Percentiles rank a stretch among this genome's conserved stretches.
Conservation (phyloP, 2,888 invertebrate species). For the Hirtodrosophila alboralis region DNA sequence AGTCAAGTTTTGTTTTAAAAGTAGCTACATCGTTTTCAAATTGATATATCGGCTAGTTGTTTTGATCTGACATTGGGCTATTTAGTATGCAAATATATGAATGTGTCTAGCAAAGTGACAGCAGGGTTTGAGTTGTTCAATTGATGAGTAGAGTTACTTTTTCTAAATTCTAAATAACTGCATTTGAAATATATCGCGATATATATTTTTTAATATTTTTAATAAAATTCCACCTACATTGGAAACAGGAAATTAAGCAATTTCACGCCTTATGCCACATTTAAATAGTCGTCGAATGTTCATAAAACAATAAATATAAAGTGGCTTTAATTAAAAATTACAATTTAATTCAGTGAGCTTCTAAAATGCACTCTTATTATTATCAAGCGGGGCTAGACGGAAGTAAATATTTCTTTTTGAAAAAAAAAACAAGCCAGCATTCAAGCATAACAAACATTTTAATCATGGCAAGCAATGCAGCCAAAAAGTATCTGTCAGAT, state of each 20-base stretch:
- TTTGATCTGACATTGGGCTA: conserved; percentile 54
- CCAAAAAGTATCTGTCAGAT: conserved; percentile 67
- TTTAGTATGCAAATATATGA: conserved; percentile 61
- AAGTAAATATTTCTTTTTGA: conserved; percentile 41
- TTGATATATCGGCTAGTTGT: conserved; percentile 57
- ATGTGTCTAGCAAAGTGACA: conserved; percentile 39
- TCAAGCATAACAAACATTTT: conserved; percentile 74
- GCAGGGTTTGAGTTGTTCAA: too few relatives aligned
- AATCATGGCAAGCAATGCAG: conserved; percentile 56
- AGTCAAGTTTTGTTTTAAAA: conserved; percentile 43
- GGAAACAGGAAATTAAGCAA: conserved; percentile 64
- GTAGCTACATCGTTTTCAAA: conserved; percentile 18
- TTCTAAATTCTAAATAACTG: too few relatives aligned
- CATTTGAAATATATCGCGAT: too few relatives aligned
- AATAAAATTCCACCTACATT: conserved; percentile 11
- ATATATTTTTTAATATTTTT: conserved; percentile 5
- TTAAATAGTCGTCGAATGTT: conserved; percentile 48
- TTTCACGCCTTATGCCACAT: conserved; percentile 62
- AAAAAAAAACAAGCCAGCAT: conserved; percentile 50
- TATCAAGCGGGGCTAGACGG: conserved; percentile 14
- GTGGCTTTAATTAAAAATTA: conserved; percentile 71
- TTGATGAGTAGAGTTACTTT: too few relatives aligned
- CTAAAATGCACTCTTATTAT: conserved; percentile 11
- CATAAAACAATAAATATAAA: conserved; percentile 56
- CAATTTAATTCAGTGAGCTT: conserved; percentile 61